A percentile compares a stretch with the other conserved stretches of the same genome.
phyloP scores from a whole-genome alignment of 2,113 vertebrate species.

The Hippocampus mohnikei region DNA sequence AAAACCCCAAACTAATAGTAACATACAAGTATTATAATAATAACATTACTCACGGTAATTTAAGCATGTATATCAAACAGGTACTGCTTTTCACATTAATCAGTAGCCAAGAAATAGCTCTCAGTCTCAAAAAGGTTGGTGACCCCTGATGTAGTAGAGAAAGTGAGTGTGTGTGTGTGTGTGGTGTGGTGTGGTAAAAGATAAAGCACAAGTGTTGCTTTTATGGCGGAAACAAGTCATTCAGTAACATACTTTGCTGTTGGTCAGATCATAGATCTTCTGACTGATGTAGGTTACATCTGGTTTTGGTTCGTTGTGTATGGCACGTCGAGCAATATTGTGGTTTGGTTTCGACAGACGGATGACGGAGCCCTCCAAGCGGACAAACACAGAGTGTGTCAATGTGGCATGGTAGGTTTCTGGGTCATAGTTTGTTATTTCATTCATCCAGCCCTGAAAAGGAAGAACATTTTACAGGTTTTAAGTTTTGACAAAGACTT shows the following conservation, averaged over 20 bases:
- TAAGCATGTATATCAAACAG: no score
- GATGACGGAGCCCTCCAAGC: constrained; percentile 87
- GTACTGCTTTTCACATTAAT: no score
- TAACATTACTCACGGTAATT: no score
- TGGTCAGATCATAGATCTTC: constrained; percentile 93
- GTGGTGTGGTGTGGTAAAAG: background rate
- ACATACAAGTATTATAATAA: no score
- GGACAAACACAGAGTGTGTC: constrained; percentile 90
- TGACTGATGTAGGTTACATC: constrained; percentile 91
- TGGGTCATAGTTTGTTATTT: constrained; percentile 92
- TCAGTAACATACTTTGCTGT: constrained; percentile 82
- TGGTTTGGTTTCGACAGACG: constrained; percentile 95
- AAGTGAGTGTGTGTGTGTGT: no score
- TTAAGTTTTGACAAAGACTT: background rate
- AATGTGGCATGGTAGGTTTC: constrained; percentile 93
- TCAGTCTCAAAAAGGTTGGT: no score
- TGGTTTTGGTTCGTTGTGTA: constrained; percentile 88
- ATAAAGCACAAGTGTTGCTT: background rate
- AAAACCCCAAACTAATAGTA: no score
- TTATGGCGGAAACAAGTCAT: background rate
- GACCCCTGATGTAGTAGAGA: no score
- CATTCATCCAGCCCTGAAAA: constrained; percentile 95
- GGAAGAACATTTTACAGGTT: constrained; percentile 16
- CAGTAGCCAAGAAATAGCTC: no score
- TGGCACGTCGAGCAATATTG: constrained; percentile 88